A percentile compares a stretch with the other conserved stretches of the same genome.
These are phyloP conservation scores for Melanerpes aurifrons DNA, from an alignment of 2,113 vertebrate species.

Conservation along the genomic window DNA sequence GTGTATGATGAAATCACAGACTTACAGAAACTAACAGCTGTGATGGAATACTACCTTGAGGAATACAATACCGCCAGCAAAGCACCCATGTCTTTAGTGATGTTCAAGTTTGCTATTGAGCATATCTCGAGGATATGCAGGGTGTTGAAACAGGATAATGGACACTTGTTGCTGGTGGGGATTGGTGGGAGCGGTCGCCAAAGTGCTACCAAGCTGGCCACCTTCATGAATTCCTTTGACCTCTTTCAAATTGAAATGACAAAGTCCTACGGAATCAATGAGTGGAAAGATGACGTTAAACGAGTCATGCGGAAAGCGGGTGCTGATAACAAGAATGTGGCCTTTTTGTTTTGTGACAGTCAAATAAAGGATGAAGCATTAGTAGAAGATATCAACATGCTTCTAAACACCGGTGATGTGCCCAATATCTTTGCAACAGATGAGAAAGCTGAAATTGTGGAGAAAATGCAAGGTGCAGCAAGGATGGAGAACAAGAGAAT, in stretches of 20 bases:
- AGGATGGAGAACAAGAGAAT: constrained; percentile 83
- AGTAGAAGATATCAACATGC: constrained; percentile 91
- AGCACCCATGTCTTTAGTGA: constrained; percentile 90
- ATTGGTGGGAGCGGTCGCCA: constrained; percentile 90
- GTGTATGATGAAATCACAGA: constrained; percentile 90
- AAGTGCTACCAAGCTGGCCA: constrained; percentile 86
- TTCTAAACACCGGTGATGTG: constrained; percentile 91
- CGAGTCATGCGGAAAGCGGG: constrained; percentile 87
- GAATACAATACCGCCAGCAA: constrained; percentile 91
- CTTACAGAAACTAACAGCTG: constrained; percentile 77
- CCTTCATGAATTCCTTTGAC: constrained; percentile 86
- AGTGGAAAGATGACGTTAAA: constrained; percentile 92
- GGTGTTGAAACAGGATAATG: constrained; percentile 90
- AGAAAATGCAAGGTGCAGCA: constrained; percentile 86
- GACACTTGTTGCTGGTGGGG: constrained; percentile 88
- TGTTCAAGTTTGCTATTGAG: constrained; percentile 93
- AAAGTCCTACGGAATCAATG: constrained; percentile 81
- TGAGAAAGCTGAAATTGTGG: constrained; percentile 88
- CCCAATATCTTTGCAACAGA: constrained; percentile 91
- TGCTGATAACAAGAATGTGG: constrained; percentile 75
- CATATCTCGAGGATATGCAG: constrained; percentile 92
- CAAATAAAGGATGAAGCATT: constrained; percentile 92
- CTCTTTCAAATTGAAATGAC: constrained; percentile 91
- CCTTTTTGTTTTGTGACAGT: constrained; percentile 88
- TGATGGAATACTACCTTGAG: constrained; percentile 90